These are phyloP conservation scores for Exaiptasia diaphana DNA, from an alignment of 64 coral and sea anemone genomes.

Conservation along the genomic window DNA sequence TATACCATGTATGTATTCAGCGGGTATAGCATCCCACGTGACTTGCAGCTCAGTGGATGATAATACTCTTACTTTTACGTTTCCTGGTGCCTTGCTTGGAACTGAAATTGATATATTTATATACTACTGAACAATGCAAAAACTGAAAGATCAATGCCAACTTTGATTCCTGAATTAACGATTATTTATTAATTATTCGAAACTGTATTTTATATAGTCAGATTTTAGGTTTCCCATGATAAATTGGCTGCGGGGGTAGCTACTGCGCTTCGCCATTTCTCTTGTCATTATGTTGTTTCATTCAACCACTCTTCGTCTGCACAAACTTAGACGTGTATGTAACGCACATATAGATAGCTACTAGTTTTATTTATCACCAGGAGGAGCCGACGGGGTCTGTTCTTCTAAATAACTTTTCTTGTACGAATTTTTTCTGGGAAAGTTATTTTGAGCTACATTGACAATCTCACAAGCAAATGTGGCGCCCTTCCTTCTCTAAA, in stretches of 20 bases:
- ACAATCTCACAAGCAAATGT: too few species aligned
- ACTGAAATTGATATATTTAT: neutral
- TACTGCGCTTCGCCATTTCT: too few species aligned
- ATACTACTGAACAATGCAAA: neutral
- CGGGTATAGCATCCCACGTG: conserved; percentile 54
- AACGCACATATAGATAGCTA: too few species aligned
- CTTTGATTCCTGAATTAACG: neutral
- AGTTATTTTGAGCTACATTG: too few species aligned
- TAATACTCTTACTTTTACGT: neutral
- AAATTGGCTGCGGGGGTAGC: neutral
- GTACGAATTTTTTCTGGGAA: too few species aligned
- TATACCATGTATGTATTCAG: conserved; percentile 41
- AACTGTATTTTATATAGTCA: neutral
- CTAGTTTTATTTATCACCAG: too few species aligned
- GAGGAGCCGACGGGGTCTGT: too few species aligned
- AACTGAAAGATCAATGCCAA: neutral
- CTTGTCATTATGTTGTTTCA: too few species aligned
- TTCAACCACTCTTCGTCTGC: too few species aligned
- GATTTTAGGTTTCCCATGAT: neutral
- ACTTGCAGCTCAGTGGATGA: conserved; percentile 1
- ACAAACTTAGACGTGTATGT: too few species aligned
- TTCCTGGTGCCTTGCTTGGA: conserved; percentile 20
- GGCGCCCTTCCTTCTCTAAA: too few species aligned
- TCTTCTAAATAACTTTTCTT: too few species aligned
- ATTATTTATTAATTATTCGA: neutral